phyloP scores from a whole-genome alignment of 2,888 invertebrate species.

The Cistogaster globosa region DNA sequence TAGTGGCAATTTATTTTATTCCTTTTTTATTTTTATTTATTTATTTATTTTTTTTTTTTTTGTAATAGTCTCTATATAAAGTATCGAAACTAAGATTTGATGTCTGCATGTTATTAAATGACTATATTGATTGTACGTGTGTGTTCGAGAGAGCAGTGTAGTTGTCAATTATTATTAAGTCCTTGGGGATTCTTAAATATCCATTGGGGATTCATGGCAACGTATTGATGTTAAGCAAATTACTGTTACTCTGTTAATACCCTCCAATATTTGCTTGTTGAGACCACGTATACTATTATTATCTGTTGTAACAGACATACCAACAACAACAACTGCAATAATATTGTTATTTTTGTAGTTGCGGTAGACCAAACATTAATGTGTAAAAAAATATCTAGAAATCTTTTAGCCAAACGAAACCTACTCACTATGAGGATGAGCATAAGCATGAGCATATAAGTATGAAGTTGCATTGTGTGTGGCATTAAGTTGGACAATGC shows the following conservation, averaged over 20 bases:
- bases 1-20: conserved; percentile 29
- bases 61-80: conserved; percentile 7
- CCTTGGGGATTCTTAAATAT: conserved; percentile 68
- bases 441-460: no score
- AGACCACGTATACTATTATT: background rate
- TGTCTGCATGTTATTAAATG: conserved; percentile 23
- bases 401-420: conserved; percentile 37
- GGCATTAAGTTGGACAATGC: conserved; percentile 35
- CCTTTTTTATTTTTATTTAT: no score
- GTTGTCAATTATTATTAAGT: conserved; percentile 67
- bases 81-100: conserved; percentile 27
- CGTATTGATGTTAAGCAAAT: conserved; percentile 64
- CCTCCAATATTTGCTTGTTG: background rate
- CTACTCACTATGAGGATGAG: conserved; percentile 5
- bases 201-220: conserved; percentile 64
- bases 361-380: conserved; percentile 64
- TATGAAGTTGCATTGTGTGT: conserved; percentile 48
- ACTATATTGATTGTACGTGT: background rate
- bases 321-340: background rate
- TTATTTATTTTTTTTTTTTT: conserved; percentile 5
- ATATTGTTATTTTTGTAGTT: conserved; percentile 43
- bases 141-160: conserved; percentile 1
- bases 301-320: conserved; percentile 24
- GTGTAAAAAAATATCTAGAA: conserved; percentile 58
- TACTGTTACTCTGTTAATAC: conserved; percentile 36